phyloP scores from a whole-genome alignment of 2,113 vertebrate species.

The Papio anubis region DNA sequence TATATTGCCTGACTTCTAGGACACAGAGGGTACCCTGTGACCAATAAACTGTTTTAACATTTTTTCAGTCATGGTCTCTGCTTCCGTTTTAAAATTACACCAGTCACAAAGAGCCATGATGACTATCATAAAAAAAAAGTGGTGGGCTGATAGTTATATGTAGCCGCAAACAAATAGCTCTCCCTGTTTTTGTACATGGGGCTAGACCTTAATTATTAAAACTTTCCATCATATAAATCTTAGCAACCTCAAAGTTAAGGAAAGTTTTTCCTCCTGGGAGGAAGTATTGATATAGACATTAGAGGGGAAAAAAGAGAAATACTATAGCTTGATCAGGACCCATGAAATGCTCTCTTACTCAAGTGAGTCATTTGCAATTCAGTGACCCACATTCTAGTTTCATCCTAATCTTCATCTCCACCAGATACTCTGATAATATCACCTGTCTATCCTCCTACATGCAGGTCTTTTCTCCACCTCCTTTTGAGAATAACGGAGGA shows the following conservation, averaged over 20 bases:
- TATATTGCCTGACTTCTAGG: constrained; percentile 18
- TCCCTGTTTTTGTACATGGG: not conserved
- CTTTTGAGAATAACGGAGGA: not conserved
- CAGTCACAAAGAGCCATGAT: not conserved
- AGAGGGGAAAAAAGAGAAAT: not conserved
- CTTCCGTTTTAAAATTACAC: constrained; percentile 46
- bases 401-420: not conserved
- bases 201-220: too few species aligned
- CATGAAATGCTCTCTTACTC: not conserved
- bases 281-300: not conserved
- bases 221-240: not conserved
- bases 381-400: not conserved
- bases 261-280: not conserved
- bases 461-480: not conserved
- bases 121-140: constrained; percentile 23
- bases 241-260: not conserved
- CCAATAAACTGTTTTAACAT: constrained; percentile 43
- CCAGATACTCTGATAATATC: not conserved
- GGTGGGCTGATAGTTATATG: not conserved
- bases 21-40: constrained; percentile 5
- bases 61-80: constrained; percentile 33
- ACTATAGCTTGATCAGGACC: not conserved
- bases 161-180: constrained; percentile 1
- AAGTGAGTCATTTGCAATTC: not conserved
- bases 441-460: not conserved